Evolutionary conservation across 2,113 vertebrate genomes (phyloP), one percentile per base, ranked within the genome.

Genomic region (Bubalus kerabau): DNA sequence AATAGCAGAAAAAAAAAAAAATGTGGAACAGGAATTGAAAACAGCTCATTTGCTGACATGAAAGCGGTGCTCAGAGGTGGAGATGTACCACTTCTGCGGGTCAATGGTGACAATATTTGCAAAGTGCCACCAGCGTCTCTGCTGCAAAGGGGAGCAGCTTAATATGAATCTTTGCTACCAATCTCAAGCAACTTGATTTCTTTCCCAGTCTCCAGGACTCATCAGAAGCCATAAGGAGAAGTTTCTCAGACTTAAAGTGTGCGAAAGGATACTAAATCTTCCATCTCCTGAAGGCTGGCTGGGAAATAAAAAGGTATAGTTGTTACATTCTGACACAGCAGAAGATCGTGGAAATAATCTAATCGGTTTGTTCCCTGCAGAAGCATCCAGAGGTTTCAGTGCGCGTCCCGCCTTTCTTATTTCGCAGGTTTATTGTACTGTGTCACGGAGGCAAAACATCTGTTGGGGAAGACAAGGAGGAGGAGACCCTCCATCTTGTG

Each of bases 251-350:
- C 97, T 97, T 96, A 76, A 98, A 95, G n/a, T 97, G 90, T 96
- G 95, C 28, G 13, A 95, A 97, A 98, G 93, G 95, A 92, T 97
- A 97, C 97, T 98, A 98, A 98, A 98, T 98, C 97, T 98, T 95
- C 91, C 90, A 89, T 95, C 91, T 98, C 97, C 98, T 98, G 97
- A 87, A 98, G 98, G 98, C 98, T 50, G 95, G 83, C 64, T 97
- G 87, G 97, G 97, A 98, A 99, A 98, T 98, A 98, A 98, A 98
- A 98, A 99, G 98, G 96, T 93, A 93, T 54, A 95, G 94, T 97
- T 98, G 97, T 98, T 98, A 98, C 92, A 95, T 98, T 98, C 98
- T 98, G 97, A 97, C 95, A 89, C 96, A 93, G 74, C 91, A 16
- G 92, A 98, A 89, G 95, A 95, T 97, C 43, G 54, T 76, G 92